Conservation (phyloP, 2,888 invertebrate genomes). For the Trichacis sp. region DNA sequence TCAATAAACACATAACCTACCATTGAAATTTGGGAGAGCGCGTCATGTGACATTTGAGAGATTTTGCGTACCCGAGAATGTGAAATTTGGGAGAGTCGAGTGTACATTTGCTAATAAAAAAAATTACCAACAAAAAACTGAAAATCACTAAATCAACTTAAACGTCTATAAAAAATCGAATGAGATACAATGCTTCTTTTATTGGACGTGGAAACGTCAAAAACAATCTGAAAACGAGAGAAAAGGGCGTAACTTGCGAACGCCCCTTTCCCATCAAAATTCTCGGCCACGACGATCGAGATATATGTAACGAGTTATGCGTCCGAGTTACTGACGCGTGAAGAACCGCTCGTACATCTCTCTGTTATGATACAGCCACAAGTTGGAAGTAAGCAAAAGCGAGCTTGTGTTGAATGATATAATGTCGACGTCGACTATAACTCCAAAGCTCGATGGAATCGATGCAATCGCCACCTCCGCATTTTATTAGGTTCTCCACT, state of each 20-base stretch:
- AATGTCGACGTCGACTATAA: conserved; percentile 50
- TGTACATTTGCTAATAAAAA: too few species aligned
- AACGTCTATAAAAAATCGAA: too few species aligned
- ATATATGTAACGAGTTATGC: conserved; percentile 13
- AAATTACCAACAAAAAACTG: too few species aligned
- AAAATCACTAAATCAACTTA: too few species aligned
- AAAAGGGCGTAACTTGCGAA: background rate
- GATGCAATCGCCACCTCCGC: conserved; percentile 59
- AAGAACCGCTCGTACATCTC: background rate
- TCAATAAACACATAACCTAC: too few species aligned
- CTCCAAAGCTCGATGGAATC: conserved; percentile 54
- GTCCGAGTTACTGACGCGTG: conserved; percentile 17
- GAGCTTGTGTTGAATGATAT: conserved; percentile 58
- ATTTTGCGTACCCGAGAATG: too few species aligned
- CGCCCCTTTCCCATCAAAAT: conserved; percentile 10
- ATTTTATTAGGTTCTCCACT: too few species aligned
- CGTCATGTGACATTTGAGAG: too few species aligned
- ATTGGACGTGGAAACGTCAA: too few species aligned
- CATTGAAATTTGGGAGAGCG: too few species aligned
- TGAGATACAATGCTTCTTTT: too few species aligned
- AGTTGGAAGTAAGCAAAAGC: conserved; percentile 7
- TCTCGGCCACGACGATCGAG: conserved; percentile 9
- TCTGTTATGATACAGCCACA: conserved; percentile 10
- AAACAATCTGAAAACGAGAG: background rate
- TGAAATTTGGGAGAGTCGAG: too few species aligned